Evolutionary conservation across 2,888 invertebrate species (phyloP).

Genomic region (Tribolium freemani): DNA sequence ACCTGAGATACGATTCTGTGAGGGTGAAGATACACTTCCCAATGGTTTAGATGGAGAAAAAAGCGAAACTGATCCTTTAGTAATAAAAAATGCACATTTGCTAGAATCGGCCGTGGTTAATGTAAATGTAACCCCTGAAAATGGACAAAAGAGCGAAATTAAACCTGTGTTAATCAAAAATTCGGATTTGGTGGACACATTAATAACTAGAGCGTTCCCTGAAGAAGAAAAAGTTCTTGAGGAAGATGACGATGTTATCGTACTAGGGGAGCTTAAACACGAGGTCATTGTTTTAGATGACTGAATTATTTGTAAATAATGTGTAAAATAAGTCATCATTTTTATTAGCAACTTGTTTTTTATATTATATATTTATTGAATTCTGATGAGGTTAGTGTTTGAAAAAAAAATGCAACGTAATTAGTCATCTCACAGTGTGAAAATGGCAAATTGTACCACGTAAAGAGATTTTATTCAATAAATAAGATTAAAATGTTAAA

Average conservation of each 20-base stretch:
- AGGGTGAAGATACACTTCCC: background rate
- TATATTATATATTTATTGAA: conserved; percentile 1
- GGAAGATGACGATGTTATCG: conserved; percentile 57
- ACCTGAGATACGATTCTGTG: background rate
- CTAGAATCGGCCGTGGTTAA: background rate
- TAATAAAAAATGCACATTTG: background rate
- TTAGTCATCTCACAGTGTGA: no score
- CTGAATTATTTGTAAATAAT: conserved; percentile 44
- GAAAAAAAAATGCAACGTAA: no score
- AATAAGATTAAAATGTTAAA: no score
- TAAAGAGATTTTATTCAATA: no score
- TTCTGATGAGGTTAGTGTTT: no score
- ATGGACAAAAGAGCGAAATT: no score
- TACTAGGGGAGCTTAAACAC: conserved; percentile 53
- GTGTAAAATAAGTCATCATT: conserved; percentile 9
- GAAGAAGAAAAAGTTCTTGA: conserved; percentile 22
- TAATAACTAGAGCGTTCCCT: no score
- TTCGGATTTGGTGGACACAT: no score
- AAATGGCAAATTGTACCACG: no score
- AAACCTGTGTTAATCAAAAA: no score
- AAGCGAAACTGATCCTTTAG: background rate
- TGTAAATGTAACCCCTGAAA: background rate
- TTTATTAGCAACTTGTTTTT: background rate
- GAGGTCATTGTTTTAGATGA: conserved; percentile 61
- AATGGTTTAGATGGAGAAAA: background rate